Evolutionary conservation across 2,888 invertebrate species (phyloP).

Genomic region (Nezara viridula): DNA sequence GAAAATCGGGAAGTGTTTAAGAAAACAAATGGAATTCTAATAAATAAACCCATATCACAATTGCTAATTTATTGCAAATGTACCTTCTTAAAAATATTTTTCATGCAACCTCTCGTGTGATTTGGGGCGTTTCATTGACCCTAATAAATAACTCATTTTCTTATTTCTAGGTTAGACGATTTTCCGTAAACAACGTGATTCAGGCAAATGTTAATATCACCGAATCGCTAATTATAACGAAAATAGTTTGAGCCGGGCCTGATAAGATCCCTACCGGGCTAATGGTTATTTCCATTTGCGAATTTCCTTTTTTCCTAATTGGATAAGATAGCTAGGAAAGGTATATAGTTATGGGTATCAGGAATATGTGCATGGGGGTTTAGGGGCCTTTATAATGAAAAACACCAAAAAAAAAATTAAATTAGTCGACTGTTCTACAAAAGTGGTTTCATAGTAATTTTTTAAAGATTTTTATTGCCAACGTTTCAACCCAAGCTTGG

Average conservation of each 20-base stretch:
- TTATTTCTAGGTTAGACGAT: not conserved
- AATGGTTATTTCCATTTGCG: not conserved
- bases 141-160: conserved; percentile 28
- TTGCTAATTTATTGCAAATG: conserved; percentile 32
- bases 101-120: not conserved
- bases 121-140: conserved; percentile 37
- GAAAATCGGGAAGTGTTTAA: not conserved
- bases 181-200: conserved; percentile 21
- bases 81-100: not conserved
- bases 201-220: not conserved
- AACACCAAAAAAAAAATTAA: no score
- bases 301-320: not conserved
- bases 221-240: not conserved
- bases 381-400: no score
- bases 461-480: no score
- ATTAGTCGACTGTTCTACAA: no score
- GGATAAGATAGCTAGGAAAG: not conserved
- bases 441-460: no score
- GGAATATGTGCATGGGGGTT: no score
- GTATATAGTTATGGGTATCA: no score
- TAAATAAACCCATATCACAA: not conserved
- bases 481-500: no score
- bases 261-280: not conserved
- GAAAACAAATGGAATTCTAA: not conserved
- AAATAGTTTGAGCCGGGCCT: not conserved